Percentiles rank a stretch among this genome's conserved stretches.
These are phyloP conservation scores for Clarias batrachus DNA, from an alignment of 2,113 vertebrate genomes.

Conservation along the genomic window DNA sequence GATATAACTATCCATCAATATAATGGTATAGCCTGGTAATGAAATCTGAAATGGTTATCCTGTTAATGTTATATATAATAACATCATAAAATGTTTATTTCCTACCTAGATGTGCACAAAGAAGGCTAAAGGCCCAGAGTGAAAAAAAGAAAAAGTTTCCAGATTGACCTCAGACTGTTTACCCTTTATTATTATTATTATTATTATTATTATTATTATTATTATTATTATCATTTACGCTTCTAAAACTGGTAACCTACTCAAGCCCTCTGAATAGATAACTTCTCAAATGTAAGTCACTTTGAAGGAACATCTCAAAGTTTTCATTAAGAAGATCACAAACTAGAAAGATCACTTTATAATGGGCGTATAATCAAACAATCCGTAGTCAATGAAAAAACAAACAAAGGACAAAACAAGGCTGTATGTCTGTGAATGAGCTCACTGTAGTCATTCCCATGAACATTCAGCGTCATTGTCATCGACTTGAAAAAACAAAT, in stretches of 20 bases:
- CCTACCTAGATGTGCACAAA: not conserved
- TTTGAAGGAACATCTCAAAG: not conserved
- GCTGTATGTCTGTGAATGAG: not conserved
- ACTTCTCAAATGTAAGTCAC: not conserved
- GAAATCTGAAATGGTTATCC: conserved; percentile 19
- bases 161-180: not conserved
- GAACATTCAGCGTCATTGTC: too few relatives aligned
- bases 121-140: not conserved
- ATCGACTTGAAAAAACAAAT: too few relatives aligned
- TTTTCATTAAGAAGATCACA: not conserved
- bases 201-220: not conserved
- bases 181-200: not conserved
- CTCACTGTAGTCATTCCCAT: too few relatives aligned
- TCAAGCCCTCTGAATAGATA: not conserved
- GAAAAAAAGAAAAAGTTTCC: not conserved
- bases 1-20: conserved; percentile 18
- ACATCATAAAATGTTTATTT: conserved; percentile 20
- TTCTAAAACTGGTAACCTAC: not conserved
- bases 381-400: not conserved
- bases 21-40: conserved; percentile 10
- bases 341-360: not conserved
- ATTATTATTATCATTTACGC: not conserved
- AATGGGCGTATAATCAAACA: not conserved
- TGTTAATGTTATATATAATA: conserved; percentile 24
- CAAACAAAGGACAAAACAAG: not conserved